Percentiles rank a stretch among this genome's conserved stretches.
These are phyloP conservation scores for Drosophila monieri DNA, from an alignment of 2,888 invertebrate genomes.

Conservation along the genomic window DNA sequence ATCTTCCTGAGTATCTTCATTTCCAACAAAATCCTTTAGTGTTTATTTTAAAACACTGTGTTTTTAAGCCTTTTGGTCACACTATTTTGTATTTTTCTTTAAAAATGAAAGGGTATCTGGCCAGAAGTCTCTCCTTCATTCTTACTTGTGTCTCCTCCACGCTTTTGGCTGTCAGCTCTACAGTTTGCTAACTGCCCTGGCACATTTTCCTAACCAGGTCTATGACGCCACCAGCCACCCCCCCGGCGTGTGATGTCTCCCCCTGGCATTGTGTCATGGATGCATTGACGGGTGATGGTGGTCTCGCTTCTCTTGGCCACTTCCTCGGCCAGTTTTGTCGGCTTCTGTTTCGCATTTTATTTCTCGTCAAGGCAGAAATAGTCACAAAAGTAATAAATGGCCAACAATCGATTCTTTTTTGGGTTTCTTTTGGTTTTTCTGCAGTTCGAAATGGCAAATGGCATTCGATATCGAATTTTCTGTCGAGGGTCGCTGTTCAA, in stretches of 20 bases:
- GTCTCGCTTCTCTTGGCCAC: conserved; percentile 38
- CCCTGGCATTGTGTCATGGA: too few relatives aligned
- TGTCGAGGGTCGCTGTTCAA: conserved; percentile 24
- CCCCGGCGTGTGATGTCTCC: too few relatives aligned
- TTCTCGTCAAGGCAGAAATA: conserved; percentile 41
- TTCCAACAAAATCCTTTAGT: too few relatives aligned
- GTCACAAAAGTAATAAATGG: conserved; percentile 50
- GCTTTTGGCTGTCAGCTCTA: not conserved
- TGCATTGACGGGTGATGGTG: conserved; percentile 49
- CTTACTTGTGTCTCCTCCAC: conserved; percentile 5
- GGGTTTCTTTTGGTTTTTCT: conserved; percentile 8
- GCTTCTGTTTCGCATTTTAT: conserved; percentile 18
- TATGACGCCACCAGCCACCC: conserved; percentile 58
- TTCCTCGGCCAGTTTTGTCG: too few relatives aligned
- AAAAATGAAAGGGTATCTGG: conserved; percentile 1
- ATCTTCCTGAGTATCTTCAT: too few relatives aligned
- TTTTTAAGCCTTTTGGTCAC: not conserved
- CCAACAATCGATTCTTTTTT: conserved; percentile 52
- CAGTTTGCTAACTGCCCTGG: conserved; percentile 45
- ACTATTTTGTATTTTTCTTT: conserved; percentile 3
- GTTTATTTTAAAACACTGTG: too few relatives aligned
- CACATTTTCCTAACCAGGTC: conserved; percentile 68
- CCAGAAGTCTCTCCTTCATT: not conserved
- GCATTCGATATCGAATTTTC: conserved; percentile 25
- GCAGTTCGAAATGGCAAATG: conserved; percentile 12